Evolutionary conservation across 2,888 invertebrate genomes (phyloP).

Genomic region (Standfussiana lucernea): DNA sequence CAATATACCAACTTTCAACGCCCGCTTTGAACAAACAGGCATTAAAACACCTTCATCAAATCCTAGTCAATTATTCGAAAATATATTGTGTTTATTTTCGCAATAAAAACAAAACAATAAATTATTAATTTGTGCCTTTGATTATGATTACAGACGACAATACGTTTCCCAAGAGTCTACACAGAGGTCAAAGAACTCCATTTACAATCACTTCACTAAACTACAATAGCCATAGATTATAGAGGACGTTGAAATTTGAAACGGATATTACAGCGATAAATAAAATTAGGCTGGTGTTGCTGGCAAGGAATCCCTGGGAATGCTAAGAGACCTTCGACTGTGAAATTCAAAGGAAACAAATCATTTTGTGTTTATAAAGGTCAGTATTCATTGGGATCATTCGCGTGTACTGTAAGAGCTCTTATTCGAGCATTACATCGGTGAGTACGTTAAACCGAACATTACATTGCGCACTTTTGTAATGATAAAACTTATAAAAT

Average conservation of each 20-base stretch:
- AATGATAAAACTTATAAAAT: not conserved
- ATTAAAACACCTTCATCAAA: constrained; percentile 1
- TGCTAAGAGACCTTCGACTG: constrained; percentile 36
- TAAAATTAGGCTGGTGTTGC: constrained; percentile 41
- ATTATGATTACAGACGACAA: not conserved
- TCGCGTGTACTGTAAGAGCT: not conserved
- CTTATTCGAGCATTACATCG: not conserved
- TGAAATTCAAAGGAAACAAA: constrained; percentile 38
- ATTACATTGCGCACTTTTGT: not conserved
- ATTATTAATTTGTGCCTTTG: not conserved
- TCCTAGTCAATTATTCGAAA: not conserved
- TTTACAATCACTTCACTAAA: constrained; percentile 26
- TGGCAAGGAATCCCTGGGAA: constrained; percentile 43
- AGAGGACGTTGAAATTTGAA: constrained; percentile 55
- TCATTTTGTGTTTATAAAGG: not conserved
- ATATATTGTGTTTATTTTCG: constrained; percentile 1
- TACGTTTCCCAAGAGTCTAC: not conserved
- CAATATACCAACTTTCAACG: not conserved
- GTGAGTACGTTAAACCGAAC: not conserved
- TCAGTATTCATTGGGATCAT: not conserved
- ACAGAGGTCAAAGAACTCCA: constrained; percentile 55
- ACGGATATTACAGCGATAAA: constrained; percentile 66
- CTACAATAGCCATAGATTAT: constrained; percentile 45
- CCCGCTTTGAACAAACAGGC: not conserved
- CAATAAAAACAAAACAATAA: constrained; percentile 21